A percentile compares a stretch with the other conserved stretches of the same genome.
Evolutionary conservation across 2,888 invertebrate species (phyloP).

Genomic region (Chrysolina americana): DNA sequence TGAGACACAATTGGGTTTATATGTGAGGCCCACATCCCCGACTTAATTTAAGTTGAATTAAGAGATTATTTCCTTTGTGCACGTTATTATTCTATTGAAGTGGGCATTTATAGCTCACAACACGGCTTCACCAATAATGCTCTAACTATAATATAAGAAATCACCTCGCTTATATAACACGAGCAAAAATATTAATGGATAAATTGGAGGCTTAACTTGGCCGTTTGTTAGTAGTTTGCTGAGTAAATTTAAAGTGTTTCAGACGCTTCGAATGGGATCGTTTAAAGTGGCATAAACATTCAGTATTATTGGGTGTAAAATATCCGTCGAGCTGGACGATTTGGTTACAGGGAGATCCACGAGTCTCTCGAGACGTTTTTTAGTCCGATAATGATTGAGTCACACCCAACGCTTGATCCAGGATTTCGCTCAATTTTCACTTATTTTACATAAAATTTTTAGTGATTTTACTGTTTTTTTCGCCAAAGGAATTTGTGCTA

Average conservation of each 20-base stretch:
- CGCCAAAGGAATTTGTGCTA: no score
- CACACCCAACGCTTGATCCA: no score
- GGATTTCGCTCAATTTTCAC: no score
- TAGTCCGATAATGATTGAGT: no score
- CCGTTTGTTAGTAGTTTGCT: conserved; percentile 30
- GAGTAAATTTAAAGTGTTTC: conserved; percentile 22
- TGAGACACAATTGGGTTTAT: conserved; percentile 69
- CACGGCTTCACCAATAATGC: conserved; percentile 52
- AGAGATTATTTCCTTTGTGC: conserved; percentile 71
- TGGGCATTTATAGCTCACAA: conserved; percentile 53
- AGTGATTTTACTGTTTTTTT: no score
- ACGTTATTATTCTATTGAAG: conserved; percentile 70
- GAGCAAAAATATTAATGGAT: conserved; percentile 47
- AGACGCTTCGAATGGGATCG: conserved; percentile 20
- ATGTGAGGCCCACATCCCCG: conserved; percentile 70
- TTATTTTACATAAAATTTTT: no score
- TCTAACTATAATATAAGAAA: conserved; percentile 47
- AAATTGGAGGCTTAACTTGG: conserved; percentile 42
- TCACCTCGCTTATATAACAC: conserved; percentile 51
- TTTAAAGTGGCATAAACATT: conserved; percentile 30
- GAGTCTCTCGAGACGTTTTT: neutral
- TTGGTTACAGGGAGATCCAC: neutral
- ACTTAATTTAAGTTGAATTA: conserved; percentile 71
- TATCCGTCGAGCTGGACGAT: conserved; percentile 1
- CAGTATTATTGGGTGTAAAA: conserved; percentile 23